These are phyloP conservation scores for Drosophila sordidula DNA, from an alignment of 2,888 invertebrate genomes.

Conservation along the genomic window DNA sequence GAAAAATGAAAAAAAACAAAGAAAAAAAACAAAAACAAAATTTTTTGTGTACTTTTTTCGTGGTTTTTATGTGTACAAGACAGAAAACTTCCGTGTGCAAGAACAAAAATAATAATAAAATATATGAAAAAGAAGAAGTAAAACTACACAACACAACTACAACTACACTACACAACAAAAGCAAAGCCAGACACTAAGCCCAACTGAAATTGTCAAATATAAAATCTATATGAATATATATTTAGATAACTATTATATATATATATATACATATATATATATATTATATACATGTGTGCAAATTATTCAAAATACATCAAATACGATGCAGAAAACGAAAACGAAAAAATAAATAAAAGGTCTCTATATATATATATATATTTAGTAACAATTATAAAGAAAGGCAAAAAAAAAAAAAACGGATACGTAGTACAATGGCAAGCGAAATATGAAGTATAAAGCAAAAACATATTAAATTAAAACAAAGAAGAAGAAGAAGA, in stretches of 20 bases:
- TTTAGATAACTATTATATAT: constrained; percentile 79
- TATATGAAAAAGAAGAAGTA: constrained; percentile 20
- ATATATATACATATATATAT: constrained; percentile 57
- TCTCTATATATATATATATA: constrained; percentile 66
- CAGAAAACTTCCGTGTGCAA: constrained; percentile 73
- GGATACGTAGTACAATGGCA: constrained; percentile 82
- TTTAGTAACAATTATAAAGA: constrained; percentile 72
- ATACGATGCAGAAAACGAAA: constrained; percentile 41
- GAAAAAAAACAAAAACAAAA: constrained; percentile 41
- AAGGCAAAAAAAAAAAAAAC: constrained; percentile 40
- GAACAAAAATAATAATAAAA: constrained; percentile 22
- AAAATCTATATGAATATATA: constrained; percentile 76
- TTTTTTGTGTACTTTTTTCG: constrained; percentile 67
- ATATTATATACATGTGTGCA: constrained; percentile 75
- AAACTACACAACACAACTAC: constrained; percentile 29
- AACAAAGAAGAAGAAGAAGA: constrained; percentile 22
- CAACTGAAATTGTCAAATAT: constrained; percentile 80
- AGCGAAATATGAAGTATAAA: constrained; percentile 79
- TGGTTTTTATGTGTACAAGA: constrained; percentile 73
- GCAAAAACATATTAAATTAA: constrained; percentile 53
- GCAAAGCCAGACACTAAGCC: constrained; percentile 75
- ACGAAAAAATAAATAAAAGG: constrained; percentile 41
- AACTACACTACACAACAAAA: constrained; percentile 68
- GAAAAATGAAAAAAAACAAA: constrained; percentile 47
- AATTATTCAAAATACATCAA: constrained; percentile 75